Percentiles rank a stretch among this genome's conserved stretches.
phyloP scores from a whole-genome alignment of 2,113 vertebrate genomes.

The Neolamprologus toae region DNA sequence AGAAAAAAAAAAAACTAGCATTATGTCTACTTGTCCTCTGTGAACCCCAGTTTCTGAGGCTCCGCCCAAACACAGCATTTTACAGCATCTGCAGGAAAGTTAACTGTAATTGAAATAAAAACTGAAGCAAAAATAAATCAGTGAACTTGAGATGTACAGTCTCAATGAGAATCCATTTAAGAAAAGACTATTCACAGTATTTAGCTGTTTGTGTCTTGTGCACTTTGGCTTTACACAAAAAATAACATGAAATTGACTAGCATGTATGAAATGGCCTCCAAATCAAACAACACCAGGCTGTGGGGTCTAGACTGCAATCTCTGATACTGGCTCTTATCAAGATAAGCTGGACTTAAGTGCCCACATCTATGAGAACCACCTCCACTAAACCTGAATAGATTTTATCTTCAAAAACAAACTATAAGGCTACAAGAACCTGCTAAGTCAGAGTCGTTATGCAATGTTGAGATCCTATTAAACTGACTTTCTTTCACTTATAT shows the following conservation, averaged over 20 bases:
- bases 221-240: neutral
- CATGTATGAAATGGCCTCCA: slow-evolving; percentile 14
- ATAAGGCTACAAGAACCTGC: neutral
- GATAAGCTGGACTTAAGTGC: neutral
- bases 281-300: neutral
- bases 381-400: neutral
- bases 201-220: neutral
- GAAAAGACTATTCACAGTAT: neutral
- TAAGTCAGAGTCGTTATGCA: neutral
- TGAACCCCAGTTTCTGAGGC: neutral
- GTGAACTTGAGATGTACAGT: neutral
- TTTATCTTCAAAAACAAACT: neutral
- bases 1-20: neutral
- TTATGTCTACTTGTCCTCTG: neutral
- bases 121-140: neutral
- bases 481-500: neutral
- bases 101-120: neutral
- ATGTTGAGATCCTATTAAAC: neutral
- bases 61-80: neutral
- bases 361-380: neutral
- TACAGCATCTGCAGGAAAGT: neutral
- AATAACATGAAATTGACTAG: neutral
- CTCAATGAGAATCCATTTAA: neutral
- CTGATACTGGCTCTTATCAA: neutral
- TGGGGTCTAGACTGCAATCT: neutral